These are phyloP conservation scores for Carettochelys insculpta DNA, from an alignment of 2,113 vertebrate genomes.

Conservation along the genomic window DNA sequence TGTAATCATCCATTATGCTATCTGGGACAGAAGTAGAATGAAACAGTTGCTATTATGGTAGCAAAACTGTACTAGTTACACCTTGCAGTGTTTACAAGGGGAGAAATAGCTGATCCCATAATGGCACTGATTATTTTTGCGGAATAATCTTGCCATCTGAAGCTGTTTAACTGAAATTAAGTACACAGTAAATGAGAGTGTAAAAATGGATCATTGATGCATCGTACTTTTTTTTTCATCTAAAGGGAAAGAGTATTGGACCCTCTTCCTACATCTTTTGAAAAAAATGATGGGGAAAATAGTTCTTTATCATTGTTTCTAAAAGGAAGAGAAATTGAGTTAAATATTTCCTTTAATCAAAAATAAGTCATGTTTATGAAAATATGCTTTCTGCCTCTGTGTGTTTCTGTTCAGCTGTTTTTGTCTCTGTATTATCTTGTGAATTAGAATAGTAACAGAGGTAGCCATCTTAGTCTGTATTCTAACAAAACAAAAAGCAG, in stretches of 20 bases:
- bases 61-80: not conserved
- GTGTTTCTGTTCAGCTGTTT: not conserved
- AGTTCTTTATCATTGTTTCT: not conserved
- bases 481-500: no score
- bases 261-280: not conserved
- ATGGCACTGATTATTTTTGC: not conserved
- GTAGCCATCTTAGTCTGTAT: no score
- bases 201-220: no score
- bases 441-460: no score
- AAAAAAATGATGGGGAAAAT: rapidly evolving
- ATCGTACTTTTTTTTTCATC: no score
- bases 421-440: not conserved
- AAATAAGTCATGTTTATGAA: not conserved
- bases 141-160: not conserved
- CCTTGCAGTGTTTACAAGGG: not conserved
- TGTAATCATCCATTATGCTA: not conserved
- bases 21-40: not conserved
- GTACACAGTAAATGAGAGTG: not conserved
- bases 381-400: not conserved
- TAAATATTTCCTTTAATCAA: not conserved
- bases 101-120: not conserved
- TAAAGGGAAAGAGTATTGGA: not conserved
- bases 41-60: not conserved
- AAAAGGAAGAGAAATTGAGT: not conserved
- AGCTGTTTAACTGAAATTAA: not conserved